A percentile compares a stretch with the other conserved stretches of the same genome.
These are phyloP conservation scores for Sisor rabdophorus DNA, from an alignment of 2,113 vertebrate species.

Conservation along the genomic window DNA sequence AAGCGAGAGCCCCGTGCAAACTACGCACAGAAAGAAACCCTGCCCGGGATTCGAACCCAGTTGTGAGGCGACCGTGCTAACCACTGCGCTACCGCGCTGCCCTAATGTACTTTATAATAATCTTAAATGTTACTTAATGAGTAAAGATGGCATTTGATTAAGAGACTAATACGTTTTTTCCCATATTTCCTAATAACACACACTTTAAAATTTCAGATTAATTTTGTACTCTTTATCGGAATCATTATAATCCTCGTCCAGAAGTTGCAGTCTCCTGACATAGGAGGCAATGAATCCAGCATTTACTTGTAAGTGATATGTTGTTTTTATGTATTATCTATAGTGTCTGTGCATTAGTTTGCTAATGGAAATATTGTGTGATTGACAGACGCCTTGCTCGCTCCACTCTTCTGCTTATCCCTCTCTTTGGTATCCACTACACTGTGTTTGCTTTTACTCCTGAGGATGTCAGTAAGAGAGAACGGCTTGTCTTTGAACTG, in stretches of 20 bases:
- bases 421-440: constrained; percentile 96
- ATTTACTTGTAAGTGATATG: constrained; percentile 95
- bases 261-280: constrained; percentile 96
- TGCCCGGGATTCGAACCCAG: too few relatives aligned
- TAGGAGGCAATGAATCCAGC: constrained; percentile 95
- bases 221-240: constrained; percentile 93
- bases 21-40: too few relatives aligned
- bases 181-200: not conserved
- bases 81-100: too few relatives aligned
- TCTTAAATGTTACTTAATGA: too few relatives aligned
- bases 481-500: constrained; percentile 93
- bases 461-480: constrained; percentile 91
- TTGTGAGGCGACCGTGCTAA: too few relatives aligned
- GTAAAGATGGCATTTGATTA: too few relatives aligned
- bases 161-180: too few relatives aligned
- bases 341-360: not conserved
- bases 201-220: constrained; percentile 73
- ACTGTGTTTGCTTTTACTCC: constrained; percentile 97
- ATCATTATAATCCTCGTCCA: constrained; percentile 98
- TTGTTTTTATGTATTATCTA: not conserved
- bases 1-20: too few relatives aligned
- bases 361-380: constrained; percentile 15
- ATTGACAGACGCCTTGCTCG: constrained; percentile 83
- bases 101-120: too few relatives aligned
- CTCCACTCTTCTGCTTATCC: constrained; percentile 94